Base-by-base conservation (phyloP, 2,113 vertebrate species). In the Ceyx margarethae region DNA sequence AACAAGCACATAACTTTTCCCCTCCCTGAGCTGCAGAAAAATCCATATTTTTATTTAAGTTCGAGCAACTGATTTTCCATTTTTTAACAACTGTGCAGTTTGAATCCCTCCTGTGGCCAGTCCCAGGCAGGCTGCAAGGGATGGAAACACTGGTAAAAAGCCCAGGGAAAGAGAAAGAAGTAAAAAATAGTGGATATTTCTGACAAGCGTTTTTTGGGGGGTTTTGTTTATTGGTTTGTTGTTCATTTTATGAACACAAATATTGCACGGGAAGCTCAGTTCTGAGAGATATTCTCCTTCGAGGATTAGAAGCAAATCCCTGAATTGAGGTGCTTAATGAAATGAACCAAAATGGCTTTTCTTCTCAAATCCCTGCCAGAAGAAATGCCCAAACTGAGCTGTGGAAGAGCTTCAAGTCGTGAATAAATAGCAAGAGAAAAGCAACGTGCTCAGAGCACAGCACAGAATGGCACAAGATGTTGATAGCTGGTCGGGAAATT, bases 81-180 rank as follows among this genome's bases (percentile, higher is more conserved):
- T 87, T 93, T 77, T 76, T 48, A 64, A 80, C 43, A 66, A 87
- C 51, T 45, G 14, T 83, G 87, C 94, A 72, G 64, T 92, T 95
- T 76, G 95, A 96, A 95, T 93, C 94, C 89, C 92, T 95, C 94
- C 89, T 95, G 96, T 95, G 95, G 95, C 79, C 95, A 82, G 53
- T 60, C 48, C 18, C 58, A 46, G 91, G 56, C 87, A 95, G 81
- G 77, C 90, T 91, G 81, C 2, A 0, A 80, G 20, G 11, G 71
- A 71, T 7, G 16, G 33, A 92, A 89, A 25, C 0, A 0, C 65
- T 61, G 87, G 20, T 74, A 33, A 77, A 79, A 94, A 85, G 28
- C 37, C 35, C 1, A 0, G 71, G 65, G 65, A 93, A 87, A 71
- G 2, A 77, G 65, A 77, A 82, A 73, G 85, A 91, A 87, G 80